These are phyloP conservation scores for Cataglyphis hispanica DNA, from an alignment of 1,140 invertebrate species.

Conservation along the genomic window DNA sequence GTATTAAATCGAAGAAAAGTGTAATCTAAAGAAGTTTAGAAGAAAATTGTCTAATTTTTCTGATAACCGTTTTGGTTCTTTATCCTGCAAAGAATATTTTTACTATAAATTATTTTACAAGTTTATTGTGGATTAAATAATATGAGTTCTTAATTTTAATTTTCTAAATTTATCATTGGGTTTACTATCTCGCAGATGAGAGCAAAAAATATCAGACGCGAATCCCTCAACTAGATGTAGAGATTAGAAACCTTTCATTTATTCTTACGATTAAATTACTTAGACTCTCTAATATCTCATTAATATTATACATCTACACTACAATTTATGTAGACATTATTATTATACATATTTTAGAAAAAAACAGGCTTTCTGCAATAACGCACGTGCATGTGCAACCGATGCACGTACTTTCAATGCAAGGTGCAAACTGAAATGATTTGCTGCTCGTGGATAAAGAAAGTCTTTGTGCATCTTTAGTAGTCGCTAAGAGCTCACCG, in stretches of 20 bases:
- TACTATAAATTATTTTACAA: conserved; percentile 5
- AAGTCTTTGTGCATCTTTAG: conserved; percentile 70
- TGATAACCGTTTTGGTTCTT: not conserved
- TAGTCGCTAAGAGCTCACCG: conserved; percentile 30
- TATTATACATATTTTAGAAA: not conserved
- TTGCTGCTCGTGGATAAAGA: conserved; percentile 63
- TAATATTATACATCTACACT: not conserved
- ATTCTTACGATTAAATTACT: not conserved
- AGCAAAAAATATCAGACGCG: too few species aligned
- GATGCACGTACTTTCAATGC: not conserved
- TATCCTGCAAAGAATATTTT: not conserved
- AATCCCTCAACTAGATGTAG: too few species aligned
- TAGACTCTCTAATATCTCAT: not conserved
- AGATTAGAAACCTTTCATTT: not conserved
- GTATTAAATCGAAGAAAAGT: conserved; percentile 42
- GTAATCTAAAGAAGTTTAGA: conserved; percentile 33
- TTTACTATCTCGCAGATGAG: too few species aligned
- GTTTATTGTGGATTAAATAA: conserved; percentile 8
- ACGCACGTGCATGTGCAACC: too few species aligned
- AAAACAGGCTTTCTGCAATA: not conserved
- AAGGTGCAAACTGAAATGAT: conserved; percentile 65
- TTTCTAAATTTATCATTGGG: conserved; percentile 1
- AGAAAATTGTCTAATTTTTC: conserved; percentile 45
- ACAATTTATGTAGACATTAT: not conserved
- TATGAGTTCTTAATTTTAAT: not conserved